Conservation (phyloP, 2,888 invertebrate species). For the Choristoneura rosaceana region DNA sequence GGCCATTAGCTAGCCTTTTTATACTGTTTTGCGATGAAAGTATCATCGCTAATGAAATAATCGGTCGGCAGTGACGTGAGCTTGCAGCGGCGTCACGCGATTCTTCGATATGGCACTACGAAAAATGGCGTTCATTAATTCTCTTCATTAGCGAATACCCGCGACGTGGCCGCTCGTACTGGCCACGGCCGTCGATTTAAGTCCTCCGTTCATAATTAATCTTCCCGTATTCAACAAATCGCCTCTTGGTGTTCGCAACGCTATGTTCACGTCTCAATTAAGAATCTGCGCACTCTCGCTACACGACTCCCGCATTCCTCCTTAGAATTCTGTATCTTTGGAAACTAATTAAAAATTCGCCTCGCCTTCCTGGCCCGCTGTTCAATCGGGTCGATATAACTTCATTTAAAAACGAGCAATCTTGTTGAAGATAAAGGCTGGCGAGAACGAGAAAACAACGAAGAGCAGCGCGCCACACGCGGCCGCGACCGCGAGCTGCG, state of each 20-base stretch:
- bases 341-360: constrained; percentile 86
- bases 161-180: constrained; percentile 55
- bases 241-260: constrained; percentile 64
- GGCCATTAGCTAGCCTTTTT: constrained; percentile 27
- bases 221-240: constrained; percentile 74
- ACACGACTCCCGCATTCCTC: constrained; percentile 80
- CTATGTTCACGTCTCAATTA: constrained; percentile 79
- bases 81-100: constrained; percentile 62
- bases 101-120: constrained; percentile 64
- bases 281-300: constrained; percentile 73
- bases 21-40: constrained; percentile 35
- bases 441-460: constrained; percentile 84
- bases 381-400: constrained; percentile 84
- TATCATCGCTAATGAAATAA: constrained; percentile 53
- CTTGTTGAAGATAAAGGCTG: constrained; percentile 82
- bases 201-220: constrained; percentile 77
- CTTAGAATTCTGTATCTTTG: constrained; percentile 83
- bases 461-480: constrained; percentile 81
- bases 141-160: constrained; percentile 68
- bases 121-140: constrained; percentile 72
- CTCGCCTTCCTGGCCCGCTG: constrained; percentile 77
- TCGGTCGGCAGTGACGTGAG: constrained; percentile 56
- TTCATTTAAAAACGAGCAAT: constrained; percentile 85
- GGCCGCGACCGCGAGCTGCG: constrained; percentile 53
- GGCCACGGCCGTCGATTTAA: constrained; percentile 62